Conservation (phyloP, 2,113 vertebrate species). For the Nannospalax galili region DNA sequence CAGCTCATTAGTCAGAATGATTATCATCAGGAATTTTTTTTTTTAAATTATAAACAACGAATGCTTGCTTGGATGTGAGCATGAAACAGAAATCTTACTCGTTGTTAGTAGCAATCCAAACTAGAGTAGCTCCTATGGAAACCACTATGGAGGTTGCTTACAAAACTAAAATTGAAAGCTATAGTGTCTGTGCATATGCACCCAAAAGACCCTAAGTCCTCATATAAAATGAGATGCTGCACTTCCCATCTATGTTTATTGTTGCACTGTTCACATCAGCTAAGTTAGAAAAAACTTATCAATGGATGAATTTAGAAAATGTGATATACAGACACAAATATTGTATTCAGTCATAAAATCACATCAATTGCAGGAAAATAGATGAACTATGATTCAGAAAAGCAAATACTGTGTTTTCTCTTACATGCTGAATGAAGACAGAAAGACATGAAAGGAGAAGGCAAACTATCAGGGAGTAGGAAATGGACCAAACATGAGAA, state of each 20-base stretch:
- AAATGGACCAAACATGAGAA: not conserved
- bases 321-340: too few species aligned
- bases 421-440: not conserved
- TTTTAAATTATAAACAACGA: not conserved
- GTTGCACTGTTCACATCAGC: not conserved
- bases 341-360: not conserved
- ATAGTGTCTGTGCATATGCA: too few species aligned
- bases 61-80: too few species aligned
- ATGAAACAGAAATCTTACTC: not conserved
- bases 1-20: not conserved
- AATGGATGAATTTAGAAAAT: not conserved
- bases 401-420: not conserved
- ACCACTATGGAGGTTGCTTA: not conserved
- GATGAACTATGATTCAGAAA: not conserved
- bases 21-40: not conserved
- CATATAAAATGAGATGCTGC: not conserved
- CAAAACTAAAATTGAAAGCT: too few species aligned
- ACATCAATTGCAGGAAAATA: not conserved
- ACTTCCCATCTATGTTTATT: too few species aligned
- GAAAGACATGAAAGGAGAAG: not conserved
- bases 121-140: not conserved
- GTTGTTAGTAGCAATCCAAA: too few species aligned
- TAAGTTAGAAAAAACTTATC: not conserved
- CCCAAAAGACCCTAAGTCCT: not conserved
- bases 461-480: not conserved